Percentiles rank a stretch among this genome's conserved stretches.
Conservation (phyloP, 1,140 invertebrate genomes). For the Eurosta solidaginis region DNA sequence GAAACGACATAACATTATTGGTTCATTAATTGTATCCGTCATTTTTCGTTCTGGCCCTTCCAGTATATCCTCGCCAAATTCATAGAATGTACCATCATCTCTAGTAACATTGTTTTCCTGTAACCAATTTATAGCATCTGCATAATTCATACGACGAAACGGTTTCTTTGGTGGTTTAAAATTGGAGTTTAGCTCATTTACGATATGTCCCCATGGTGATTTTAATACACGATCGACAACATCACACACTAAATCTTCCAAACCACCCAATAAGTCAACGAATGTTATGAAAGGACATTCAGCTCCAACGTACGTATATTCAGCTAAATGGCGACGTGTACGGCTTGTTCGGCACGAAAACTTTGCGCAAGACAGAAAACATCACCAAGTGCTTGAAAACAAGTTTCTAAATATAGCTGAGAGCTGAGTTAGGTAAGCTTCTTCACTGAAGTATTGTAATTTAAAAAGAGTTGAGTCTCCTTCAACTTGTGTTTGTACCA, state of each 20-base stretch:
- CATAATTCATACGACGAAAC: constrained; percentile 93
- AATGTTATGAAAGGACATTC: too few relatives aligned
- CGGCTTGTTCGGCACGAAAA: constrained; percentile 97
- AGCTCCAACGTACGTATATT: too few relatives aligned
- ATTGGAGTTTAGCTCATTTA: constrained; percentile 89
- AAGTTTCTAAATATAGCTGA: constrained; percentile 97
- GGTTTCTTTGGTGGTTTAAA: constrained; percentile 88
- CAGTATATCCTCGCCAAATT: constrained; percentile 99
- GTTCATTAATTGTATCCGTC: constrained; percentile 96
- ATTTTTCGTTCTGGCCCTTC: constrained; percentile 99
- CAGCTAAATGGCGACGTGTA: too few relatives aligned
- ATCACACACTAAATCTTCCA: too few relatives aligned
- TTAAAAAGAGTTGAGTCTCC: too few relatives aligned
- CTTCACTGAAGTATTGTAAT: too few relatives aligned
- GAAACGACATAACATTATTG: constrained; percentile 94
- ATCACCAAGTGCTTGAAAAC: constrained; percentile 89
- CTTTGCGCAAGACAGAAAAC: too few relatives aligned
- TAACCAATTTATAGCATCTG: constrained; percentile 91
- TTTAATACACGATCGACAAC: constrained; percentile 90
- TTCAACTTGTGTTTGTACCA: too few relatives aligned
- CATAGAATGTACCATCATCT: constrained; percentile 95
- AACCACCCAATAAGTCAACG: too few relatives aligned
- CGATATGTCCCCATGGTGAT: constrained; percentile 78
- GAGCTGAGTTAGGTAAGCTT: constrained; percentile 88
- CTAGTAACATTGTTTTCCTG: constrained; percentile 93